Conservation (phyloP, 2,113 vertebrate genomes). For the Phocoena phocoena region DNA sequence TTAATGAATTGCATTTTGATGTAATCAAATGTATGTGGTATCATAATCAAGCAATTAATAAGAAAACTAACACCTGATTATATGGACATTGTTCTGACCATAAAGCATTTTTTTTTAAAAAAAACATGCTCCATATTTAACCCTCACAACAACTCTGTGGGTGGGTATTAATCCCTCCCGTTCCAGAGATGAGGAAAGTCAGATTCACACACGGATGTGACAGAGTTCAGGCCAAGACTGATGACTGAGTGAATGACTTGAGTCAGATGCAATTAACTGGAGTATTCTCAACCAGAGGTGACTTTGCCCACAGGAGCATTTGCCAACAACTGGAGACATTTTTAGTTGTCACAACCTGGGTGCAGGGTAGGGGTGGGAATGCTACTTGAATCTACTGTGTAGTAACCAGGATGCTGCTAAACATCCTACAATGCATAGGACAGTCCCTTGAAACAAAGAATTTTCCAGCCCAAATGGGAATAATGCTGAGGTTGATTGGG, state of each 20-base stretch:
- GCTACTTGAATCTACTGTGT: neutral
- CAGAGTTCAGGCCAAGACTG: neutral
- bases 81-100: neutral
- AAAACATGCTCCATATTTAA: neutral
- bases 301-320: neutral
- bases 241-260: neutral
- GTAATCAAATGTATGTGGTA: neutral
- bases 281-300: neutral
- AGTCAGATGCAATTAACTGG: neutral
- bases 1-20: neutral
- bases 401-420: neutral
- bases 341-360: neutral
- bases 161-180: neutral
- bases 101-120: neutral
- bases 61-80: neutral
- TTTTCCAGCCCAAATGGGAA: neutral
- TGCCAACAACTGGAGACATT: neutral
- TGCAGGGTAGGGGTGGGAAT: fast-evolving
- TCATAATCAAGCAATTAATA: neutral
- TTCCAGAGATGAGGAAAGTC: neutral
- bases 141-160: neutral
- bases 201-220: neutral
- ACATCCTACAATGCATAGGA: neutral
- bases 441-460: neutral
- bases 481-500: neutral